Conservation (phyloP, 2,797 vertebrate genomes). For the Pygocentrus nattereri region DNA sequence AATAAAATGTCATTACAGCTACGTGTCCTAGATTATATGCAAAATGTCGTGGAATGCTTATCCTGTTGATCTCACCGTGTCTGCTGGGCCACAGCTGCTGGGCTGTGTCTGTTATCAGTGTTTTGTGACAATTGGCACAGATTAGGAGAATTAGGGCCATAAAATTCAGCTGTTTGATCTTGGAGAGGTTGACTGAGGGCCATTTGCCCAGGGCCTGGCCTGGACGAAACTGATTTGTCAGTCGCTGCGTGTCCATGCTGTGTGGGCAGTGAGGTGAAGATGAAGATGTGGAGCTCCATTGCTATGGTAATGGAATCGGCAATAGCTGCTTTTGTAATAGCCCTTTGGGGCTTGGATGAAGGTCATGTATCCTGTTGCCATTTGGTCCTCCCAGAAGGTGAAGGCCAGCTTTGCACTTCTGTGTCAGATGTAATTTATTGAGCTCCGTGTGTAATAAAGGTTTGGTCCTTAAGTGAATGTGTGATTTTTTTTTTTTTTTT, state of each 20-base stretch:
- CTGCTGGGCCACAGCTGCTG: neutral
- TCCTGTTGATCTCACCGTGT: neutral
- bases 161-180: slow-evolving; percentile 47
- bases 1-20: no score
- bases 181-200: slow-evolving; percentile 6
- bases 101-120: slow-evolving; percentile 13
- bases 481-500: neutral
- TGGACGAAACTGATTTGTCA: neutral
- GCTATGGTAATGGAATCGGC: slow-evolving; percentile 19
- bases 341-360: neutral
- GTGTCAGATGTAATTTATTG: slow-evolving; percentile 21
- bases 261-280: slow-evolving; percentile 14
- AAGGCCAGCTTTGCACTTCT: neutral
- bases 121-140: slow-evolving; percentile 25
- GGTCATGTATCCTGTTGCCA: slow-evolving; percentile 27
- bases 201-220: slow-evolving; percentile 27
- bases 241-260: neutral
- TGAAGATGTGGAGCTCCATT: neutral
- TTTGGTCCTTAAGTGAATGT: neutral
- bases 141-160: slow-evolving; percentile 42
- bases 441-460: neutral
- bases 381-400: slow-evolving; percentile 11
- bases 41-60: neutral
- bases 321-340: slow-evolving; percentile 21
- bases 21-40: neutral